Evolutionary conservation across 2,888 invertebrate species (phyloP), one percentile per base, ranked within the genome.

Genomic region (Sarcophaga variegata): DNA sequence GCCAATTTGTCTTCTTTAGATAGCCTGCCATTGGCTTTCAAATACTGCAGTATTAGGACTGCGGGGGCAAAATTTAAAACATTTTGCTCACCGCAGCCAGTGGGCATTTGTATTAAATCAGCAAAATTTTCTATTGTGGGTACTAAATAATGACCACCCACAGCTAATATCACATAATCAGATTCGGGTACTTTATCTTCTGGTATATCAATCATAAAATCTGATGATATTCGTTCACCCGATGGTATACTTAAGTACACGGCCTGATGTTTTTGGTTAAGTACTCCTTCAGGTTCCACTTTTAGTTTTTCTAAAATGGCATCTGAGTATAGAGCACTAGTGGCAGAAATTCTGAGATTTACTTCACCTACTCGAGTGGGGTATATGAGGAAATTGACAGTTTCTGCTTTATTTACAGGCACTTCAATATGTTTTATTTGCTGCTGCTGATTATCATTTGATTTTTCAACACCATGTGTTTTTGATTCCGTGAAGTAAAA

Each of bases 211-310:
- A 22, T 12, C 0, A 0, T 5, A 12, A 74, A 45, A 45, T 12
- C 4, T 8, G 22, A 14, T 17, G 4, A 3, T 12, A 71, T 22
- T 22, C 25, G n/a, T 12, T 17, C 22, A 8, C n/a, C 62, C 2
- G 74, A 3, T 6, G 63, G 20, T 17, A 66, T 10, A 6, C 54
- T 54, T 2, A 66, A 3, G 5, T 75, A 64, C 3, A 54, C 0
- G 14, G 27, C 2, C 11, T 54, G 63, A 8, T 22, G 25, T 0
- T 54, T 2, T 17, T 54, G 25, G 4, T 95, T 93, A 0, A 95
- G 95, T 49, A 96, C 94, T 2, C 97, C 97, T 93, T 97, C 97
- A 0, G 96, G 95, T 89, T 96, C 95, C 0, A 97, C 95, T 12
- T 94, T 90, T 17, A 96, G 93, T 14, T 94, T 94, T 88, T 96